Evolutionary conservation across 1,140 invertebrate genomes (phyloP), one percentile per base, ranked within the genome.

Genomic region (Drosophila bocqueti): DNA sequence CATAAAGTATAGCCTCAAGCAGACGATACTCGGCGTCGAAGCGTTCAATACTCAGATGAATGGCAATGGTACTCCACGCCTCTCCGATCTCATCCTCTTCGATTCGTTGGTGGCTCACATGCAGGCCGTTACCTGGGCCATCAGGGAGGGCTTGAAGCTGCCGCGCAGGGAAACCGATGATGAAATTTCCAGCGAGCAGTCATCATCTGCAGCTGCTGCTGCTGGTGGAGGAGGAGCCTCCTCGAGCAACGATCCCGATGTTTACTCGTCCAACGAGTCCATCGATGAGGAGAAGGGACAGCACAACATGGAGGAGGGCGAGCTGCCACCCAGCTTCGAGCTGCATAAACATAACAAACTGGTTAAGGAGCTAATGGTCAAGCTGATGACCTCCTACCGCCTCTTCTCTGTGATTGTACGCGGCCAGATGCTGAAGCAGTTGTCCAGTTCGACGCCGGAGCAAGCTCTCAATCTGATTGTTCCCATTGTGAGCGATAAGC

Each of bases 101-200:
- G 92, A 93, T 73, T 83, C 91, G 0, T 24, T 93, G 18, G 71
- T 93, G 26, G 87, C 91, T 0, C 91, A 93, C 57, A 91, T 93
- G 91, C 81, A 93, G 50, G 92, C 91, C 8, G 80, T 93, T 7
- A 84, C 81, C 24, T 93, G 91, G 91, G 84, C 92, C 1, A 82
- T 80, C 16, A 92, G 90, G 63, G 84, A 84, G n/a, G 92, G 91
- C 16, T 63, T 65, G 0, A 91, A 92, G 49, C 34, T 83, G 52
- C 60, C 63, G 18, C 77, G 83, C 21, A 80, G 82, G 43, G 83
- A 83, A 2, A 62, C 59, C 29, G 90, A 87, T 34, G 81, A 89
- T 34, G 81, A 89, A 54, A 46, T 43, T 0, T 34, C 60, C 52
- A 10, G 66, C 64, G 43, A 65, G 42, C 50, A 60, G 62, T 31